Percentiles rank a stretch among this genome's conserved stretches.
Evolutionary conservation across 2,888 invertebrate species (phyloP).

Genomic region (Drosophila anceps): DNA sequence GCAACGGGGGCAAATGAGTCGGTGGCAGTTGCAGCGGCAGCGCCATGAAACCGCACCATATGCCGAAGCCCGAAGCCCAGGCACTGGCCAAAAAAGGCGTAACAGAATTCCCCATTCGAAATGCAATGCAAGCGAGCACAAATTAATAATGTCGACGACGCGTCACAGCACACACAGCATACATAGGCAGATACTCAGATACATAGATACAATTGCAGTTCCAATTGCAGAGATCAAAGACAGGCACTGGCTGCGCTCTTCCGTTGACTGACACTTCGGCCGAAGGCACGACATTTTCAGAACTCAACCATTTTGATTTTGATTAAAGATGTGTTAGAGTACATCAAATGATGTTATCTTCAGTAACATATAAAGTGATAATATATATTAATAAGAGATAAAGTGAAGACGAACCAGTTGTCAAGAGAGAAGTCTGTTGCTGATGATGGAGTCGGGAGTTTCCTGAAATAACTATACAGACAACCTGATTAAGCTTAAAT

Average conservation of each 20-base stretch:
- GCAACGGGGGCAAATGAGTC: constrained; percentile 30
- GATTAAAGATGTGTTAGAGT: constrained; percentile 1
- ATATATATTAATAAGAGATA: no score
- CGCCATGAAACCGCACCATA: constrained; percentile 44
- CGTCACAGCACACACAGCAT: constrained; percentile 34
- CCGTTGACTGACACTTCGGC: constrained; percentile 39
- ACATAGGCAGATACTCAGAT: constrained; percentile 16
- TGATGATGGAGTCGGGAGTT: neutral
- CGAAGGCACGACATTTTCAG: constrained; percentile 30
- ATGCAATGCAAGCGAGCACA: constrained; percentile 62
- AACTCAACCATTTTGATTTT: constrained; percentile 38
- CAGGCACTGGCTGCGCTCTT: constrained; percentile 17
- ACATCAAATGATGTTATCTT: neutral
- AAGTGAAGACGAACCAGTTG: neutral
- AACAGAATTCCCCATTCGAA: constrained; percentile 64
- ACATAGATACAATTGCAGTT: constrained; percentile 14
- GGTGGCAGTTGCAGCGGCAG: constrained; percentile 31
- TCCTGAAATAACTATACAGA: neutral
- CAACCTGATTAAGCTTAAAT: neutral
- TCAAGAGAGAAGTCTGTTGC: neutral
- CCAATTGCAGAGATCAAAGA: constrained; percentile 63
- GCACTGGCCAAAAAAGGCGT: constrained; percentile 57
- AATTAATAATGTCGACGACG: constrained; percentile 74
- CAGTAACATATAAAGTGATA: neutral
- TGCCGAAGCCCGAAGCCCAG: constrained; percentile 34